Percentiles rank a stretch among this genome's conserved stretches.
Evolutionary conservation across 2,888 invertebrate species (phyloP).

Genomic region (Ametastegia equiseti): DNA sequence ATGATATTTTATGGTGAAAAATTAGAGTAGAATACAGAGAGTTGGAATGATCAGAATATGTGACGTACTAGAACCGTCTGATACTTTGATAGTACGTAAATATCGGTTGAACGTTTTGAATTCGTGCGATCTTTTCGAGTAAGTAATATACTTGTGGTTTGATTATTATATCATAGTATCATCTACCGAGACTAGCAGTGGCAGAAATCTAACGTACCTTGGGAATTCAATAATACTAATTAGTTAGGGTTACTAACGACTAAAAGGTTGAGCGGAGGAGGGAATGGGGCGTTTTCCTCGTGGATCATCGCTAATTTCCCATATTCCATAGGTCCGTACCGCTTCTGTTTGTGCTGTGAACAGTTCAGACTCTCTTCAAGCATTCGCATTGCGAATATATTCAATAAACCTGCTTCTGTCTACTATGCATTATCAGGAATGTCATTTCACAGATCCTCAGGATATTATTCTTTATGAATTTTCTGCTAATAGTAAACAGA

Average conservation of each 20-base stretch:
- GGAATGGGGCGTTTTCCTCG: slow-evolving; percentile 85
- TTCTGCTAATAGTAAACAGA: neutral
- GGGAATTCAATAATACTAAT: neutral
- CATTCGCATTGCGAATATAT: neutral
- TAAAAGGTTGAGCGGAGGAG: slow-evolving; percentile 73
- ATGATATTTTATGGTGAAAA: neutral
- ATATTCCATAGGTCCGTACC: slow-evolving; percentile 76
- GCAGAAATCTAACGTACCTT: neutral
- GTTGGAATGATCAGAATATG: neutral
- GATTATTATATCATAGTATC: neutral
- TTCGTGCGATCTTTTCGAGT: neutral
- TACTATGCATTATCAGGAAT: neutral
- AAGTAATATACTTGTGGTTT: neutral
- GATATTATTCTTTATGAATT: neutral
- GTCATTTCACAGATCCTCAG: neutral
- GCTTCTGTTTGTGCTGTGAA: slow-evolving; percentile 73
- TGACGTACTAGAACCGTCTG: neutral
- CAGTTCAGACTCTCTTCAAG: slow-evolving; percentile 50
- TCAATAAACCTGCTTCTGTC: neutral
- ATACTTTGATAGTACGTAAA: neutral
- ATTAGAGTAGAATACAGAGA: neutral
- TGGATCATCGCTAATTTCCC: slow-evolving; percentile 83
- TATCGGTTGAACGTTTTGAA: neutral
- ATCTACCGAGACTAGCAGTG: neutral
- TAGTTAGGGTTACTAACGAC: neutral